Base-by-base conservation (phyloP, 2,113 vertebrate species). In the Dasypus novemcinctus region DNA sequence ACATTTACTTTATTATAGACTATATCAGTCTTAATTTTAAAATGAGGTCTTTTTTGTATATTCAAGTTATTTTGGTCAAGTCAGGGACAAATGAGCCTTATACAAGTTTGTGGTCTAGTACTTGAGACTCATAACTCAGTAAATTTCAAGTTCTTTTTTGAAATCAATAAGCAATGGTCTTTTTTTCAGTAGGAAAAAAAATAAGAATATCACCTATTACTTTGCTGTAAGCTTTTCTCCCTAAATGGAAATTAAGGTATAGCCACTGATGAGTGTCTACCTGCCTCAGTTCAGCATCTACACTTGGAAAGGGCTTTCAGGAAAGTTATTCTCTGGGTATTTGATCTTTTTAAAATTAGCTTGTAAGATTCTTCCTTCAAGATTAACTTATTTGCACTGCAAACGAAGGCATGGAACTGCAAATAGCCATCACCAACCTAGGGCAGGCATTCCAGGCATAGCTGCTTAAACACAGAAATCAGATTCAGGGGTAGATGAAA, bases 21-120 rank as follows among this genome's bases (percentile, higher is more conserved):
- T 38, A 66, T 12, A 17, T 72, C 41, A 82, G 23, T n/a, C 41
- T 85, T 93, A 61, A 21, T 29, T 95, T 82, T 27, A 74, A 92
- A 87, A 82, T 46, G n/a, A 74, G 20, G 57, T 68, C 27, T 49
- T 57, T 74, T 27, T 63, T 38, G n/a, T 41, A 21, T 57, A 21
- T 81, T 71, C 38, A 38, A 71, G 54, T 63, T 63, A 54, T 29
- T 46, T 21, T 14, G 13, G 36, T 52, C 12, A 57, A 41, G 57
- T 74, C 5, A 59, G 76, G 41, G 61, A 80, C n/a, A 43, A 36
- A 76, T 29, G 13, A 63, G 2, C 41, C 20, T 63, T 15, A 12
- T 1, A 0, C 21, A 71, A 27, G 7, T 38, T 86, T 25, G 46
- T 43, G 9, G 41, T 21, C 54, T 29, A 8, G 25, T 68, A 46